phyloP scores from a whole-genome alignment of 2,888 invertebrate genomes.

The Stomorhina lunata region DNA sequence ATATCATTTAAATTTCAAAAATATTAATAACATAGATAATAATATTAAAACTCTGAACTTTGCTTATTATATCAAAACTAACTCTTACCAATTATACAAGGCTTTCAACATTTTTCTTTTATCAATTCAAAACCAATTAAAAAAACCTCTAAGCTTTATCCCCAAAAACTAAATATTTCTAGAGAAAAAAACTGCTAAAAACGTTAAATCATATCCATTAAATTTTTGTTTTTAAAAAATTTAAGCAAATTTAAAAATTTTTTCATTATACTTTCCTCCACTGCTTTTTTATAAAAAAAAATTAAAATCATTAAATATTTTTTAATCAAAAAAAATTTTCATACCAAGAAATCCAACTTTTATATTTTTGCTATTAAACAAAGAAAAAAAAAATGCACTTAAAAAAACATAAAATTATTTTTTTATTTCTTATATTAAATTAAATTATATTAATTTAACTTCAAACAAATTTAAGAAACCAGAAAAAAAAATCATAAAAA shows the following conservation, averaged over 20 bases:
- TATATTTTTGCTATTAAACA: constrained; percentile 29
- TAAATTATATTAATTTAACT: constrained; percentile 21
- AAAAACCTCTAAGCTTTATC: constrained; percentile 7
- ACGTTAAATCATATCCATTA: neutral
- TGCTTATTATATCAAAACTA: constrained; percentile 9
- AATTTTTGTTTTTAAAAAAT: neutral
- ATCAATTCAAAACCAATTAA: neutral
- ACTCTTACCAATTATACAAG: neutral
- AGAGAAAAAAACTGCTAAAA: constrained; percentile 18
- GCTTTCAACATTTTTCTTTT: neutral
- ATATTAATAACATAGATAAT: neutral
- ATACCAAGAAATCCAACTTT: constrained; percentile 9
- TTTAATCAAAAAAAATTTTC: constrained; percentile 19
- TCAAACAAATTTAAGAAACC: constrained; percentile 16
- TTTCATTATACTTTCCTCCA: constrained; percentile 17
- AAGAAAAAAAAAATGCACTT: constrained; percentile 38
- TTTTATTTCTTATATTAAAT: constrained; percentile 5
- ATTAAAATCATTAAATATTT: neutral
- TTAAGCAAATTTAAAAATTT: neutral
- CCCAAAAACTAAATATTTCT: neutral
- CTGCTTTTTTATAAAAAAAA: constrained; percentile 1
- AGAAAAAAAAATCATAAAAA: constrained; percentile 37
- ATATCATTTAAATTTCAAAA: no score
- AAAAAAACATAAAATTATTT: constrained; percentile 10
- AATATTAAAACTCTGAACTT: constrained; percentile 39